Evolutionary conservation across 1,140 invertebrate genomes (phyloP).

Genomic region (Zophobas atratus): DNA sequence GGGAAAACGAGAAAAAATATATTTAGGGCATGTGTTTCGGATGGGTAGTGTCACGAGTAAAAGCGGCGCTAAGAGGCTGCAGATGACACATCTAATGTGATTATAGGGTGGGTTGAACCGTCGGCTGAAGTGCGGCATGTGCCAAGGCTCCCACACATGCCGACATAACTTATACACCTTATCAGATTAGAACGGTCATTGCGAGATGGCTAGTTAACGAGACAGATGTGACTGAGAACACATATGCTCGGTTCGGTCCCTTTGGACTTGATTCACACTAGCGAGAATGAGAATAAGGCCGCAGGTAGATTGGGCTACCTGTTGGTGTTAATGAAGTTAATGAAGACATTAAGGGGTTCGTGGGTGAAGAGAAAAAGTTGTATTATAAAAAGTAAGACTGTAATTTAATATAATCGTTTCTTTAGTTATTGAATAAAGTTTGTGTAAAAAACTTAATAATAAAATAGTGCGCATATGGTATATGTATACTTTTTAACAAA

Average conservation of each 20-base stretch:
- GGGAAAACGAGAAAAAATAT: conserved; percentile 63
- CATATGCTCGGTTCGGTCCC: not conserved
- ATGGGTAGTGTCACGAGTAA: conserved; percentile 44
- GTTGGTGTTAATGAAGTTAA: not conserved
- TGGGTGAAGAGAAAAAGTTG: too few relatives aligned
- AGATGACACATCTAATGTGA: conserved; percentile 49
- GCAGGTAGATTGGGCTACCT: not conserved
- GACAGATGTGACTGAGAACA: conserved; percentile 43
- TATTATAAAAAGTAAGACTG: too few relatives aligned
- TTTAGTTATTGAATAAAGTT: too few relatives aligned
- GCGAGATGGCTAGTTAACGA: conserved; percentile 48
- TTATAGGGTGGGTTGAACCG: conserved; percentile 39
- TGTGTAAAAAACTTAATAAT: too few relatives aligned
- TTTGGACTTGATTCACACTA: not conserved
- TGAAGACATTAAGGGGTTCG: too few relatives aligned
- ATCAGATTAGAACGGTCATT: conserved; percentile 47
- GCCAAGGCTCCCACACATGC: conserved; percentile 49
- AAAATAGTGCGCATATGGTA: too few relatives aligned
- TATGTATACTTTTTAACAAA: too few relatives aligned
- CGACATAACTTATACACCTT: conserved; percentile 48
- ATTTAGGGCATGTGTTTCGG: conserved; percentile 30
- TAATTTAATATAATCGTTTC: too few relatives aligned
- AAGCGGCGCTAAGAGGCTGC: conserved; percentile 47
- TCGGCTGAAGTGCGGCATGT: conserved; percentile 45
- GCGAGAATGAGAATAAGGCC: not conserved